Evolutionary conservation across 2,113 vertebrate species (phyloP).

Genomic region (Pan troglodytes): NHGRI_mPanTro3-v2.1_pri NC_072402.2:82533501-82534000

Average conservation of each 20-base stretch:
- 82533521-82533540: background rate
- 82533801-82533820: background rate
- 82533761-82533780: background rate
- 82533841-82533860: background rate
- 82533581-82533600: background rate
- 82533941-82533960: background rate
- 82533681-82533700: background rate
- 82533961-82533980: background rate
- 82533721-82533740: background rate
- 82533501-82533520: background rate
- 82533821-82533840: background rate
- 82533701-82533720: background rate
- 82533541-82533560: background rate
- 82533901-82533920: background rate
- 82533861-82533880: background rate
- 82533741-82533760: background rate
- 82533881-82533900: background rate
- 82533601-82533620: background rate
- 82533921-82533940: background rate
- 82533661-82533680: background rate
- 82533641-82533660: background rate
- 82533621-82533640: slow-evolving; percentile 7
- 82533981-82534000: background rate
- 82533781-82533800: background rate
- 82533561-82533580: background rate